phyloP scores from a whole-genome alignment of 1,140 invertebrate species.

The Leptinotarsa lineolata region DNA sequence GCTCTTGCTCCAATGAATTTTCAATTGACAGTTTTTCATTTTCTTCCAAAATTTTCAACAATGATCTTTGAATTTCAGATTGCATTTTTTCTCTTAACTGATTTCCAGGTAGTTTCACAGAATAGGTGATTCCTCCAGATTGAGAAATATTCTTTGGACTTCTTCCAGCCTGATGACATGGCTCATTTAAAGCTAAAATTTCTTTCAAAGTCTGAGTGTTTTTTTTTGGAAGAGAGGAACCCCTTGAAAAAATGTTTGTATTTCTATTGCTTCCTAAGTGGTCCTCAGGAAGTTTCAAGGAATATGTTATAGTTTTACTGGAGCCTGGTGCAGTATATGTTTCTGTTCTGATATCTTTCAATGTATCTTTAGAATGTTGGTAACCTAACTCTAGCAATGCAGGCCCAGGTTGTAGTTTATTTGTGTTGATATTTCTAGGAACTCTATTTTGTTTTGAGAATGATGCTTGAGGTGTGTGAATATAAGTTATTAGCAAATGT shows the following conservation, averaged over 20 bases:
- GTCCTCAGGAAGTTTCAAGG: constrained; percentile 10
- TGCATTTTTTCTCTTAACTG: not conserved
- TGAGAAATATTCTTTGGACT: not conserved
- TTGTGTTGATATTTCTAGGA: constrained; percentile 25
- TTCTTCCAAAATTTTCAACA: constrained; percentile 16
- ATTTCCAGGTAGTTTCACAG: constrained; percentile 12
- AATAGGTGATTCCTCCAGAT: constrained; percentile 13
- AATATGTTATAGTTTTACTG: constrained; percentile 23
- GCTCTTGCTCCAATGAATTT: not conserved
- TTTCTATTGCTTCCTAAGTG: not conserved
- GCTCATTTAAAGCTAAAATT: not conserved
- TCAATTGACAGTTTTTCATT: constrained; percentile 16
- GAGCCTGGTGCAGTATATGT: constrained; percentile 33
- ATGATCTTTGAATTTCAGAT: constrained; percentile 1
- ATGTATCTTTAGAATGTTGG: constrained; percentile 2
- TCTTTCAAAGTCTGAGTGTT: not conserved
- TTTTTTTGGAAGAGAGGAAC: not conserved
- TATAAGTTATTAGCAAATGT: constrained; percentile 41
- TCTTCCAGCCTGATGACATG: not conserved
- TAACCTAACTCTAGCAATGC: constrained; percentile 39
- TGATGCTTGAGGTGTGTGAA: constrained; percentile 39
- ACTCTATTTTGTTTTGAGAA: constrained; percentile 30
- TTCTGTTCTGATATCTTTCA: constrained; percentile 27
- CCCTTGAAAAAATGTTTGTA: not conserved
- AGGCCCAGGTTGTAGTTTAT: constrained; percentile 34